Percentiles rank a stretch among this genome's conserved stretches.
phyloP scores from a whole-genome alignment of 2,888 invertebrate genomes.

The Aradus depressus region DNA sequence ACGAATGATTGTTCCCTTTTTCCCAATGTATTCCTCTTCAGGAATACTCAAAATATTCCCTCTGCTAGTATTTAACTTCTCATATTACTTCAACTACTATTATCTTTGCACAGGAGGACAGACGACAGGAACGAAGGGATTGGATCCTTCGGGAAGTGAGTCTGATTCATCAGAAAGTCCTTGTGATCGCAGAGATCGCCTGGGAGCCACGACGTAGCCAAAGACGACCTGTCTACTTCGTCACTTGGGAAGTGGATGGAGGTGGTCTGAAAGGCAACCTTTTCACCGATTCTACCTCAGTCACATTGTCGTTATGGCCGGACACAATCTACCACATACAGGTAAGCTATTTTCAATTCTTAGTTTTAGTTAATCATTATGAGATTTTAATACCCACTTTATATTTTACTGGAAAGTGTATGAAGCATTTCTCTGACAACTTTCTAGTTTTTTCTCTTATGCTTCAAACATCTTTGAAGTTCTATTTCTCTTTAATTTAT shows the following conservation, averaged over 20 bases:
- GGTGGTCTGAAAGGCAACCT: constrained; percentile 70
- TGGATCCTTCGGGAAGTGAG: constrained; percentile 58
- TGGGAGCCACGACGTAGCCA: constrained; percentile 46
- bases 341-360: no score
- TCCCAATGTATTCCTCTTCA: no score
- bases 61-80: not conserved
- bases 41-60: no score
- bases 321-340: constrained; percentile 71
- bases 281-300: constrained; percentile 67
- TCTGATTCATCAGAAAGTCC: constrained; percentile 56
- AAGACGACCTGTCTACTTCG: constrained; percentile 52
- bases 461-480: no score
- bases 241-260: constrained; percentile 74
- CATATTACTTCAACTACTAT: not conserved
- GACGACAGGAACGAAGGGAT: constrained; percentile 27
- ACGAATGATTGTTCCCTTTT: no score
- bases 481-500: no score
- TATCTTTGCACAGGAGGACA: constrained; percentile 20
- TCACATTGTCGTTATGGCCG: constrained; percentile 68
- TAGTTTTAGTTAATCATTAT: no score
- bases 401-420: no score
- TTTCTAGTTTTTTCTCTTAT: no score
- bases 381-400: no score
- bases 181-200: constrained; percentile 55
- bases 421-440: no score